Evolutionary conservation across 2,113 vertebrate species (phyloP).

Genomic region (Alligator sinensis): DNA sequence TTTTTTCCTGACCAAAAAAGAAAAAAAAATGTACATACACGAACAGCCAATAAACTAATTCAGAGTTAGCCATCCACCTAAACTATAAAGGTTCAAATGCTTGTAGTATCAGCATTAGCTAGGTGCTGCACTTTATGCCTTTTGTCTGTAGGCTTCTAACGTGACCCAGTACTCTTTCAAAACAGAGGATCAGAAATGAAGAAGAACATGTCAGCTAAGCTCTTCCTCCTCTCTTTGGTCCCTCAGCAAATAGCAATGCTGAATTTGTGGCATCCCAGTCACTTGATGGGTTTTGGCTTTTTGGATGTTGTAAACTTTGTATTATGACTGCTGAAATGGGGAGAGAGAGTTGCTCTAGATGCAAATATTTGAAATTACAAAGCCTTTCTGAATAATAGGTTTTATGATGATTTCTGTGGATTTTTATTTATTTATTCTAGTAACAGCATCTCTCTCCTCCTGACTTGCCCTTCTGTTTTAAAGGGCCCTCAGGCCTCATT

Average conservation of each 20-base stretch:
- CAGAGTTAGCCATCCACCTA: too few species aligned
- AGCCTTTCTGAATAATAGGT: too few species aligned
- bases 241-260: neutral
- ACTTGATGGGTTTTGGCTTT: neutral
- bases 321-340: neutral
- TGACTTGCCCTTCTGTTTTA: too few species aligned
- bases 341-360: neutral
- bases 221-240: neutral
- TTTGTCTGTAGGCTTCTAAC: too few species aligned
- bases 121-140: neutral
- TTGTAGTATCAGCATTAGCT: neutral
- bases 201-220: too few species aligned
- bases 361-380: neutral
- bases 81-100: neutral
- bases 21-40: too few species aligned
- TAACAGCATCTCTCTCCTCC: neutral
- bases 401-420: too few species aligned
- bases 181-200: neutral
- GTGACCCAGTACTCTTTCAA: too few species aligned
- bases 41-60: too few species aligned
- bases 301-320: neutral
- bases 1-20: too few species aligned
- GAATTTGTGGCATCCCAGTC: neutral
- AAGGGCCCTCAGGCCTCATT: neutral
- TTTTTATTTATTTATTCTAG: neutral